Evolutionary conservation across 2,113 vertebrate genomes (phyloP).

Genomic region (Antechinus stuartii): DNA sequence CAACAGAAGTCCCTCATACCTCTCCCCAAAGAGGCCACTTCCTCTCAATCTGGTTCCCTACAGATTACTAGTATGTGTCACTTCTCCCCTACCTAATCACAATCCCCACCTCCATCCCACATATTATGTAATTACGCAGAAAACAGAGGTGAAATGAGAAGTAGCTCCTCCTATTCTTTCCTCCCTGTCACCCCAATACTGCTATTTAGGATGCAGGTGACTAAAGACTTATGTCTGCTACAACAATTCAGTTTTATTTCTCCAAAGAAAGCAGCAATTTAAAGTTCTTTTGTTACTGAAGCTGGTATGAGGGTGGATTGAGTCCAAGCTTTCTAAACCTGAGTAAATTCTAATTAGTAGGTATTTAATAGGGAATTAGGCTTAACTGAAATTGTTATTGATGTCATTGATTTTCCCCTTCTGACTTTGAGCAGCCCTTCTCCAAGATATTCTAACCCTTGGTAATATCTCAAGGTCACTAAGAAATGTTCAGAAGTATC

Average conservation of each 20-base stretch:
- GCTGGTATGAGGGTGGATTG: not conserved
- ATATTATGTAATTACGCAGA: constrained; percentile 12
- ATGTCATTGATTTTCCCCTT: constrained; percentile 1
- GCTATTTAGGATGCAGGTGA: not conserved
- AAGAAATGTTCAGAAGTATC: not conserved
- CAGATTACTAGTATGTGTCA: not conserved
- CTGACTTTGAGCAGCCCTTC: not conserved
- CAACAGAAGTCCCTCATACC: not conserved
- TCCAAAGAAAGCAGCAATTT: not conserved
- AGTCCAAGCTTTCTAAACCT: not conserved
- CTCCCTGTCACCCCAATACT: not conserved
- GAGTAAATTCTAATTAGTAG: not conserved
- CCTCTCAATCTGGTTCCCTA: constrained; percentile 13
- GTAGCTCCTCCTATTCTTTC: not conserved
- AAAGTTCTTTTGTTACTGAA: not conserved
- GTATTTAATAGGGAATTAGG: not conserved
- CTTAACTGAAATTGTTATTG: constrained; percentile 3
- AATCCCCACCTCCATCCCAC: not conserved
- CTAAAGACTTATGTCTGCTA: not conserved
- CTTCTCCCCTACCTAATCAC: not conserved
- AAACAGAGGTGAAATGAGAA: constrained; percentile 49
- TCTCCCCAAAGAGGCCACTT: constrained; percentile 9
- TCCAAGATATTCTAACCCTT: not conserved
- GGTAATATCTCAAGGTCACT: not conserved
- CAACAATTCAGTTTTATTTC: not conserved